Evolutionary conservation across 2,888 invertebrate genomes (phyloP).

Genomic region (Drosophila helvetica): DNA sequence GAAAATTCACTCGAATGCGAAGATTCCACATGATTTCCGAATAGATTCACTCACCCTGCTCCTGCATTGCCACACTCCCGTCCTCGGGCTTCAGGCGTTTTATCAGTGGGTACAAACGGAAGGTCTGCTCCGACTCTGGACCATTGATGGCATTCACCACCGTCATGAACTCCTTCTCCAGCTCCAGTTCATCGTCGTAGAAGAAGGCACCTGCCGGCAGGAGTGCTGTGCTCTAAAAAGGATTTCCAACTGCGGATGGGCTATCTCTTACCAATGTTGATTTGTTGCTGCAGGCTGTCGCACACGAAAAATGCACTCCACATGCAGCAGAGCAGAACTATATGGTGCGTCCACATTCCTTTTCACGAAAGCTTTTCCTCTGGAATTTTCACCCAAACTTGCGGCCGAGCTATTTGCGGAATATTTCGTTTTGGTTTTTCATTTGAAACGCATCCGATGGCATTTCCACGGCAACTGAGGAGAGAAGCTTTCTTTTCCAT

Average conservation of each 20-base stretch:
- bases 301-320: conserved; percentile 62
- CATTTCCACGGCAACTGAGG: conserved; percentile 22
- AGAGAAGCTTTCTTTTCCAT: conserved; percentile 10
- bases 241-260: not conserved
- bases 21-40: not conserved
- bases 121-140: conserved; percentile 67
- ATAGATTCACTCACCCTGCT: conserved; percentile 66
- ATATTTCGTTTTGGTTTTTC: conserved; percentile 26
- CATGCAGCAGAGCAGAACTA: conserved; percentile 49
- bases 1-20: not conserved
- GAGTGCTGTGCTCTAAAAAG: not conserved
- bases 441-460: conserved; percentile 9
- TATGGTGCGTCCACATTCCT: conserved; percentile 59
- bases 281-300: conserved; percentile 62
- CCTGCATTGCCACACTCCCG: conserved; percentile 78
- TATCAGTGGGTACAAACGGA: conserved; percentile 79
- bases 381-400: conserved; percentile 34
- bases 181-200: conserved; percentile 85
- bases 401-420: conserved; percentile 43
- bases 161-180: conserved; percentile 86
- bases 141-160: conserved; percentile 84
- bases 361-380: conserved; percentile 9
- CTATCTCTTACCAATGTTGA: conserved; percentile 71
- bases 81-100: conserved; percentile 68
- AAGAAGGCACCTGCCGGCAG: conserved; percentile 84